phyloP scores from a whole-genome alignment of 23 tunicate genomes.

The Botrylloides violaceus region DNA sequence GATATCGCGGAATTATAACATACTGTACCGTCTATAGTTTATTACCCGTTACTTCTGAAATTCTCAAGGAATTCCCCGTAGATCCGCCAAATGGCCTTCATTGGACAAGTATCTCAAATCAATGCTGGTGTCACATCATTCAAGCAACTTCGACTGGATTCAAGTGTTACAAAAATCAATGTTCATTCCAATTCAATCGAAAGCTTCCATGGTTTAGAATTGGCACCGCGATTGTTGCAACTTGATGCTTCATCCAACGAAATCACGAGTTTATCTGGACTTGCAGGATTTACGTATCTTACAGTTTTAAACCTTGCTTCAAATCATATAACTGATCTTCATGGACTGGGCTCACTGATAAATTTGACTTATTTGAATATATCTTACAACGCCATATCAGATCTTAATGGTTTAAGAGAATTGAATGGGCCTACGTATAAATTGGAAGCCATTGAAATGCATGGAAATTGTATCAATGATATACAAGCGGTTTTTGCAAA shows the following conservation, averaged over 20 bases:
- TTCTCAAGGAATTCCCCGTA: too few relatives aligned
- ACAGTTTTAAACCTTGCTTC: constrained; percentile 19
- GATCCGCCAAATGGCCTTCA: background rate
- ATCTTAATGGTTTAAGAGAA: constrained; percentile 8
- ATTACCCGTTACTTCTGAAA: too few relatives aligned
- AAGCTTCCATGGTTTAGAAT: constrained; percentile 13
- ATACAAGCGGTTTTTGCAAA: constrained; percentile 13
- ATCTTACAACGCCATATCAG: constrained; percentile 8
- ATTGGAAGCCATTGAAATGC: constrained; percentile 31
- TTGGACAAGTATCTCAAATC: background rate
- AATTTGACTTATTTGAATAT: constrained; percentile 9
- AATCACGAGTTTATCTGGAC: constrained; percentile 6
- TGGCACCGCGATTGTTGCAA: background rate
- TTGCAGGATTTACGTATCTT: background rate
- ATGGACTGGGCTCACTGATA: background rate
- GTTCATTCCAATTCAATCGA: constrained; percentile 10
- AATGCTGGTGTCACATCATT: background rate
- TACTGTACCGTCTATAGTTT: too few relatives aligned
- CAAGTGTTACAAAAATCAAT: constrained; percentile 5
- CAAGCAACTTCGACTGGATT: background rate
- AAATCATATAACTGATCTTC: constrained; percentile 14
- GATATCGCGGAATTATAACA: too few relatives aligned
- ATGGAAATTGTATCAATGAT: constrained; percentile 28
- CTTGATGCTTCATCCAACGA: constrained; percentile 21
- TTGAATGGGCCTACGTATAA: constrained; percentile 18